phyloP scores from a whole-genome alignment of 2,797 vertebrate genomes.

The Microctenopoma stevenorrisi region DNA sequence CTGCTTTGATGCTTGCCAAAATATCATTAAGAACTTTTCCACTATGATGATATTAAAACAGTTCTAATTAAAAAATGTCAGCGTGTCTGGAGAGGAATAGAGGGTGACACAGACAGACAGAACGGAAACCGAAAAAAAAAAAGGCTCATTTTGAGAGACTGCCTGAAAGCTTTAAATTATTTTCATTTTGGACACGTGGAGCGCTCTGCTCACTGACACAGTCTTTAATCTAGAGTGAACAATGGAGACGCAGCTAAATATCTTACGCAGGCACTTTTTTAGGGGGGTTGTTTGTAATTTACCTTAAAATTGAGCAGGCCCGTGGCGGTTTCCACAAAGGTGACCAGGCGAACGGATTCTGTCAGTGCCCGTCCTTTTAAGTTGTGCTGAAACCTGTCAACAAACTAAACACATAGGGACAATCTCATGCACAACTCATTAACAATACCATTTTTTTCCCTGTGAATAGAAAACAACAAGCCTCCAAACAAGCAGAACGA shows the following conservation, averaged over 20 bases:
- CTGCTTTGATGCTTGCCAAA: conserved; percentile 73
- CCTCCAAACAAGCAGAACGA: conserved; percentile 36
- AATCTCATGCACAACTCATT: conserved; percentile 70
- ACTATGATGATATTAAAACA: conserved; percentile 66
- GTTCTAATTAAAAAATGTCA: conserved; percentile 79
- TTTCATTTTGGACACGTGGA: conserved; percentile 69
- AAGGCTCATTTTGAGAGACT: conserved; percentile 64
- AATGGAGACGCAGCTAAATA: conserved; percentile 63
- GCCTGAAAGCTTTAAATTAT: conserved; percentile 61
- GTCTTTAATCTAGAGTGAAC: conserved; percentile 75
- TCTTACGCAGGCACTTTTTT: conserved; percentile 73
- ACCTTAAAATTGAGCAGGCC: conserved; percentile 99
- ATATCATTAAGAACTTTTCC: conserved; percentile 75
- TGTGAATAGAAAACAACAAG: conserved; percentile 44
- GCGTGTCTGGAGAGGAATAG: conserved; percentile 58
- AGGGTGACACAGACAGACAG: conserved; percentile 37
- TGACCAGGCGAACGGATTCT: conserved; percentile 95
- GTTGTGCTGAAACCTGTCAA: conserved; percentile 92
- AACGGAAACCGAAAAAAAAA: conserved; percentile 42
- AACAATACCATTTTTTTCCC: conserved; percentile 57
- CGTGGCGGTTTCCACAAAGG: conserved; percentile 98
- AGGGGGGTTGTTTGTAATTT: conserved; percentile 77
- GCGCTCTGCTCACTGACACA: conserved; percentile 52
- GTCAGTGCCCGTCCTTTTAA: conserved; percentile 91
- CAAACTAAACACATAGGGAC: conserved; percentile 89